phyloP scores from a whole-genome alignment of 1,140 invertebrate genomes.

The Hyles vespertilio region DNA sequence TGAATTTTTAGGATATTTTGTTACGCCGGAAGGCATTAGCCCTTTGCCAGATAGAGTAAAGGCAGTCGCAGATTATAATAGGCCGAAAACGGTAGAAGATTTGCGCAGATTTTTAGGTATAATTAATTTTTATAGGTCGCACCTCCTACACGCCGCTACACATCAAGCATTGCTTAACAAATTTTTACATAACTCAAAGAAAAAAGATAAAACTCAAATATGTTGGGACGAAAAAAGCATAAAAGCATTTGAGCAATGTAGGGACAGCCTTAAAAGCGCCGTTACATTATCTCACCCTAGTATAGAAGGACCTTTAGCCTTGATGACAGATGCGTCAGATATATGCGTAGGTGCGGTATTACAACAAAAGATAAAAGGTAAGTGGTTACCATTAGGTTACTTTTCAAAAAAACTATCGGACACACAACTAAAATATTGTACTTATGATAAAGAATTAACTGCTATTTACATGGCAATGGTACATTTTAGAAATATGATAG shows the following conservation, averaged over 20 bases:
- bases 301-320: not conserved
- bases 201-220: slow-evolving; percentile 36
- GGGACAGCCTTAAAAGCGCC: slow-evolving; percentile 12
- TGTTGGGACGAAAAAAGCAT: slow-evolving; percentile 20
- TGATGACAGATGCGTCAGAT: slow-evolving; percentile 29
- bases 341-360: slow-evolving; percentile 8
- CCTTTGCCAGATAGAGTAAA: slow-evolving; percentile 22
- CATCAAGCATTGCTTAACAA: slow-evolving; percentile 34
- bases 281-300: slow-evolving; percentile 1
- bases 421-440: slow-evolving; percentile 5
- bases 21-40: slow-evolving; percentile 1
- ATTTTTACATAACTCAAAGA: slow-evolving; percentile 31
- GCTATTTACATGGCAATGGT: slow-evolving; percentile 1
- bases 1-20: slow-evolving; percentile 11
- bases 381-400: slow-evolving; percentile 11
- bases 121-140: slow-evolving; percentile 16
- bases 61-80: slow-evolving; percentile 11
- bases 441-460: slow-evolving; percentile 11
- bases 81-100: slow-evolving; percentile 8
- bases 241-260: slow-evolving; percentile 42
- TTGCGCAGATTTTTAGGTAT: slow-evolving; percentile 20
- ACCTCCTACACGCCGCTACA: slow-evolving; percentile 27
- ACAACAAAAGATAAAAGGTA: slow-evolving; percentile 6
- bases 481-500: slow-evolving; percentile 24
- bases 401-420: slow-evolving; percentile 8